Percentiles rank a stretch among this genome's conserved stretches.
These are phyloP conservation scores for Clinocottus analis DNA, from an alignment of 2,113 vertebrate species.

Conservation along the genomic window DNA sequence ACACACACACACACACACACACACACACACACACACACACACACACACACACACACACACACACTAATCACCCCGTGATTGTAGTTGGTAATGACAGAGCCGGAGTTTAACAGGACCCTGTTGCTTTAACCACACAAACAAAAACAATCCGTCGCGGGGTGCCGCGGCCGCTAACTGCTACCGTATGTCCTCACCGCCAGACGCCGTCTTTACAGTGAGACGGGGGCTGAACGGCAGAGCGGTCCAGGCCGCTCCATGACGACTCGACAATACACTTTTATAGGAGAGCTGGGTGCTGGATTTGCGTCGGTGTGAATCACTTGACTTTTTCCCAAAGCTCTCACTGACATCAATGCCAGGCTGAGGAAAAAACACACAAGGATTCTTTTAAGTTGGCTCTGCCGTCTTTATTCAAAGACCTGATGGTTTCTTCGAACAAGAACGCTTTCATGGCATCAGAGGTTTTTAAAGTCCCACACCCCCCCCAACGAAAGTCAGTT, in stretches of 20 bases:
- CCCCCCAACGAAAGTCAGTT: neutral
- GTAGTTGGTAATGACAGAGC: slow-evolving; percentile 64
- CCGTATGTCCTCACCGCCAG: slow-evolving; percentile 37
- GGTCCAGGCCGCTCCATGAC: slow-evolving; percentile 4
- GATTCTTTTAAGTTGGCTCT: neutral
- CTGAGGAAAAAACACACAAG: neutral
- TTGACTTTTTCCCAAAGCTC: slow-evolving; percentile 45
- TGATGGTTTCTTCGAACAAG: slow-evolving; percentile 16
- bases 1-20: neutral
- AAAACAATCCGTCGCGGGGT: slow-evolving; percentile 41
- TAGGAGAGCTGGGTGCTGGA: slow-evolving; percentile 20
- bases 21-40: slow-evolving; percentile 22
- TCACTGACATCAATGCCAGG: slow-evolving; percentile 21
- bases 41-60: slow-evolving; percentile 18
- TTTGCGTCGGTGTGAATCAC: slow-evolving; percentile 33
- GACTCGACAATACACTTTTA: slow-evolving; percentile 13
- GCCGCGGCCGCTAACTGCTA: slow-evolving; percentile 48
- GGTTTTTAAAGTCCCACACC: too few species aligned
- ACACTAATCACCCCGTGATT: slow-evolving; percentile 63
- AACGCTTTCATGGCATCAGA: slow-evolving; percentile 7
- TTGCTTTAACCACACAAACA: slow-evolving; percentile 58
- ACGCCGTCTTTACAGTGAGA: slow-evolving; percentile 6
- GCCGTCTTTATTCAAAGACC: neutral
- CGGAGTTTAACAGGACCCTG: slow-evolving; percentile 45
- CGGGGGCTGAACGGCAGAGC: neutral